Base-by-base conservation (phyloP, 2,113 vertebrate genomes). In the Siniperca chuatsi region DNA sequence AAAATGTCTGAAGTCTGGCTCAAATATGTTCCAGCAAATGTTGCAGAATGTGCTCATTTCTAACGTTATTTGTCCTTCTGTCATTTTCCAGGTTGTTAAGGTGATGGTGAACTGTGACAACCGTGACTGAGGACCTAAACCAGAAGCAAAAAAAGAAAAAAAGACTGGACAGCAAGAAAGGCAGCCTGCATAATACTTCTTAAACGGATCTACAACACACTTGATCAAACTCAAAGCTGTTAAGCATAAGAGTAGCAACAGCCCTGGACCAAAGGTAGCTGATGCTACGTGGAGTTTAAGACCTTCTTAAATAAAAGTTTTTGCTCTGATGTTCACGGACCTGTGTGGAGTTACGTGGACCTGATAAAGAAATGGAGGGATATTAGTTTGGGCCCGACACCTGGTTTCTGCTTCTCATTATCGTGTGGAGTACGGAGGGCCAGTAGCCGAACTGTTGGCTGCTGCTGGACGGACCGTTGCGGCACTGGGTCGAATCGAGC, bases 41-140 rank as follows among this genome's bases (percentile, higher is more conserved):
- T 25, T 69, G 68, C 37, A 61, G 40, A 87, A 81, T 82, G 64
- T 52, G 50, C 55, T 29, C 8, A 11, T 68, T 77, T 81, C 68
- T 89, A 74, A 91, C 16, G 35, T 33, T 73, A 70, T 92, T 91
- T 92, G 68, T 87, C 75, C 81, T 78, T 78, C 83, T 90, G 65
- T 84, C 76, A 54, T 87, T 85, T 90, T 92, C 46, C 90, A 95
- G 94, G 89, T 90, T 81, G 75, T 88, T 78, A 82, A 79, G 58
- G 75, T 72, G 82, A 91, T 71, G 71, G 48, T 68, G 80, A 84
- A 85, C 57, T 60, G 79, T 81, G 90, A 89, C 90, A 82, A 48
- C 75, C 76, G 58, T 79, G 83, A 91, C 82, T 77, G 69, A 72
- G 76, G 78, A 81, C n/a, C 79, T 65, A 54, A 76, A 88, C 40